These are phyloP conservation scores for Copidosoma aretas DNA, from an alignment of 2,888 invertebrate genomes.

Conservation along the genomic window DNA sequence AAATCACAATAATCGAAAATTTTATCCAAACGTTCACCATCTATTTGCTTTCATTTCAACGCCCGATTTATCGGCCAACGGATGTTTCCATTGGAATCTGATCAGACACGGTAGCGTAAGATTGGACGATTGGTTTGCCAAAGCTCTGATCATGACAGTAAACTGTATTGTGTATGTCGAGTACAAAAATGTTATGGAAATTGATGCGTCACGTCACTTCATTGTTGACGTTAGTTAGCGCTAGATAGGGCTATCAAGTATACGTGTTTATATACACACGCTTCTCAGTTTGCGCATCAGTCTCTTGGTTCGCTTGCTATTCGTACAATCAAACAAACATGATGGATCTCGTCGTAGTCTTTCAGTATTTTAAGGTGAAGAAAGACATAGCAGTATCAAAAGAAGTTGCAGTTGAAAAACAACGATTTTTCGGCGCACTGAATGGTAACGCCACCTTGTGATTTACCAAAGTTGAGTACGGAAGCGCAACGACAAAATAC, in stretches of 20 bases:
- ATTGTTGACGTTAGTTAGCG: constrained; percentile 1
- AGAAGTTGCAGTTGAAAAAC: not conserved
- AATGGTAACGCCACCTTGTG: not conserved
- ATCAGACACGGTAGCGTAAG: constrained; percentile 5
- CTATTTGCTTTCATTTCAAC: constrained; percentile 48
- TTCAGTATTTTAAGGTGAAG: not conserved
- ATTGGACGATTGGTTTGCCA: constrained; percentile 45
- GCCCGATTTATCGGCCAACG: constrained; percentile 45
- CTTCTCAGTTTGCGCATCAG: too few species aligned
- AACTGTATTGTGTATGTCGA: constrained; percentile 47
- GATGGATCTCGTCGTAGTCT: not conserved
- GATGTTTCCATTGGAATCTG: constrained; percentile 38
- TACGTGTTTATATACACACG: too few species aligned
- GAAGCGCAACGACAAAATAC: not conserved
- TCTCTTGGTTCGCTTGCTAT: not conserved
- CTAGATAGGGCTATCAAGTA: not conserved
- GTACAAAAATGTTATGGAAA: constrained; percentile 50
- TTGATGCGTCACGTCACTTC: constrained; percentile 42
- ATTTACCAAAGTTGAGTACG: not conserved
- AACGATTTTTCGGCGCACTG: not conserved
- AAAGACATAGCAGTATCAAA: not conserved
- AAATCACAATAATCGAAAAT: constrained; percentile 36
- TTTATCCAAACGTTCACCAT: constrained; percentile 42
- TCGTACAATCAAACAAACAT: too few species aligned
- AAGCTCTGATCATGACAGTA: constrained; percentile 37